Conservation (phyloP, 1,140 invertebrate genomes). For the Apis laboriosa region DNA sequence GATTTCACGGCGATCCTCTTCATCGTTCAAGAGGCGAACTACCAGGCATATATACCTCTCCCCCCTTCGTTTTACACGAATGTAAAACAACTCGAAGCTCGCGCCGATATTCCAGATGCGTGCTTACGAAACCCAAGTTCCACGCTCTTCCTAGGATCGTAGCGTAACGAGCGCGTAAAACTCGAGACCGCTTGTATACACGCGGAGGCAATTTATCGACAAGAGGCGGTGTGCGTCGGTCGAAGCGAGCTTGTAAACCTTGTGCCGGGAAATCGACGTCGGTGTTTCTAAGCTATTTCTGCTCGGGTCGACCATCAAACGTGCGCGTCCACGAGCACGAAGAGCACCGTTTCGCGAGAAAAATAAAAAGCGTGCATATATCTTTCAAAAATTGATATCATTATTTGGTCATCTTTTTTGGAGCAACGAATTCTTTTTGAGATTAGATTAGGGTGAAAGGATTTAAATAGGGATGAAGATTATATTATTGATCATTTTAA, state of each 20-base stretch:
- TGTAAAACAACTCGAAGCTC: conserved; percentile 18
- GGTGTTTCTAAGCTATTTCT: conserved; percentile 33
- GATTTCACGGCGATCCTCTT: background rate
- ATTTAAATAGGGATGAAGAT: background rate
- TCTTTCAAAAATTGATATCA: background rate
- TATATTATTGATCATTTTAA: background rate
- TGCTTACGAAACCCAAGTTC: background rate
- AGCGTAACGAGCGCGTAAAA: conserved; percentile 47
- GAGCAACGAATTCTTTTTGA: background rate
- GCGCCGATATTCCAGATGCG: background rate
- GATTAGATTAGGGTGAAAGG: background rate
- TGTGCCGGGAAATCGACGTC: conserved; percentile 22
- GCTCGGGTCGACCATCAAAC: background rate
- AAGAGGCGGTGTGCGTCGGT: conserved; percentile 5
- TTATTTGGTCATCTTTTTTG: background rate
- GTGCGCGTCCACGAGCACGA: no score
- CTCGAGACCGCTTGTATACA: conserved; percentile 42
- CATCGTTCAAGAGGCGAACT: background rate
- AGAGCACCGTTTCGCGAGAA: background rate
- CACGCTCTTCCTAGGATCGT: conserved; percentile 1
- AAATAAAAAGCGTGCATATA: background rate
- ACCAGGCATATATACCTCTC: no score
- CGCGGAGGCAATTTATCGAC: conserved; percentile 42
- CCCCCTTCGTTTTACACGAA: background rate
- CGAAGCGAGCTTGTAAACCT: conserved; percentile 41